Evolutionary conservation across 1,140 invertebrate species (phyloP).

Genomic region (Bombus consobrinus): DNA sequence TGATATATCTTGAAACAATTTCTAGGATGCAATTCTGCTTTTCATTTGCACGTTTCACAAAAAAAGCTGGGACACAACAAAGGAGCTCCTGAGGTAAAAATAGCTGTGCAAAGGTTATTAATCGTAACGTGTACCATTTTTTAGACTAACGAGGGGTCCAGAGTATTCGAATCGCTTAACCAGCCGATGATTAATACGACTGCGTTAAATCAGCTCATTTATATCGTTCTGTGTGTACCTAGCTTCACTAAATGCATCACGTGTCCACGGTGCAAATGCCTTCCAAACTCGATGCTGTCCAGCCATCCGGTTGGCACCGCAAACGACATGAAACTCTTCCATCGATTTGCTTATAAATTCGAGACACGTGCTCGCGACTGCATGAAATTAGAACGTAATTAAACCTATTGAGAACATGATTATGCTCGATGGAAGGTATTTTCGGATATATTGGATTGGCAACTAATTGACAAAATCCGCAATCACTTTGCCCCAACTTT

Average conservation of each 20-base stretch:
- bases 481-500: not conserved
- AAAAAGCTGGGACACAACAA: no score
- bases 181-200: not conserved
- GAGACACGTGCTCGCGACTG: not conserved
- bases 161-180: not conserved
- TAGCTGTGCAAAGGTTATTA: no score
- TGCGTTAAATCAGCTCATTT: constrained; percentile 20
- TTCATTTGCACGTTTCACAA: no score
- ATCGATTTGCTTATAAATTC: not conserved
- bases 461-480: no score
- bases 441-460: no score
- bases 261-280: not conserved
- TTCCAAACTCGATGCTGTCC: not conserved
- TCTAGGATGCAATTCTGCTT: no score
- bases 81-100: no score
- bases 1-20: no score
- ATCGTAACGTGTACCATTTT: not conserved
- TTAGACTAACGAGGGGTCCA: not conserved
- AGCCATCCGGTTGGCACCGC: not conserved
- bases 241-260: constrained; percentile 18
- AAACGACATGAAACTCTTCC: constrained; percentile 1
- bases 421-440: not conserved
- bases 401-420: not conserved
- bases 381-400: constrained; percentile 11
- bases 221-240: not conserved